Evolutionary conservation across 1,140 invertebrate species (phyloP).

Genomic region (Protaetia brevitarsis): DNA sequence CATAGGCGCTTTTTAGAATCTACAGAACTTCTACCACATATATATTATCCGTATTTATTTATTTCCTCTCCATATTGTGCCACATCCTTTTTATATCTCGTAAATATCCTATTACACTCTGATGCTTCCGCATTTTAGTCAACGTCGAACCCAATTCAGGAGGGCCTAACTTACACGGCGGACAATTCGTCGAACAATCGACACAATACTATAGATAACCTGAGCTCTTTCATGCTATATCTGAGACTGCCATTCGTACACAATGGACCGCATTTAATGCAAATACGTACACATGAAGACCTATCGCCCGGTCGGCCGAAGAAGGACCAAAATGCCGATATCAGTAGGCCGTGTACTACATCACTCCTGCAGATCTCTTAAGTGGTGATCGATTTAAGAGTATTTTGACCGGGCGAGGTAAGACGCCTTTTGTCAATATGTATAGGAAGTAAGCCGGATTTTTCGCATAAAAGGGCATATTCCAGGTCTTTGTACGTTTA

Average conservation of each 20-base stretch:
- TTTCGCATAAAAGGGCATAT: conserved; percentile 20
- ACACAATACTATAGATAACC: conserved; percentile 30
- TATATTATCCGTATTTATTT: too few relatives aligned
- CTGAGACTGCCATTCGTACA: conserved; percentile 21
- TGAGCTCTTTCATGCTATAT: conserved; percentile 29
- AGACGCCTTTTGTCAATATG: conserved; percentile 2
- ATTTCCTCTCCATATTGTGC: too few relatives aligned
- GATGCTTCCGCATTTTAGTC: conserved; percentile 36
- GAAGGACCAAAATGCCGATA: neutral
- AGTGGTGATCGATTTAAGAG: conserved; percentile 23
- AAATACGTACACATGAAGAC: neutral
- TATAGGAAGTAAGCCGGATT: conserved; percentile 23
- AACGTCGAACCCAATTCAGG: conserved; percentile 28
- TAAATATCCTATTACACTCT: too few relatives aligned
- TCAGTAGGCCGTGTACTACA: neutral
- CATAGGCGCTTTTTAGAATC: too few relatives aligned
- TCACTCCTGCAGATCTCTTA: neutral
- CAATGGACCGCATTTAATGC: conserved; percentile 28
- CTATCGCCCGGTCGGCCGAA: neutral
- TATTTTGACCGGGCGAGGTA: conserved; percentile 21
- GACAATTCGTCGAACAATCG: conserved; percentile 11
- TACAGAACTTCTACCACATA: too few relatives aligned
- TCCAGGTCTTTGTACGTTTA: neutral
- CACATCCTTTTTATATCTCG: too few relatives aligned
- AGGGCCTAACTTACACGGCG: neutral